Conservation (phyloP, 2,113 vertebrate genomes). For the Corythornis madagascariensis region DNA sequence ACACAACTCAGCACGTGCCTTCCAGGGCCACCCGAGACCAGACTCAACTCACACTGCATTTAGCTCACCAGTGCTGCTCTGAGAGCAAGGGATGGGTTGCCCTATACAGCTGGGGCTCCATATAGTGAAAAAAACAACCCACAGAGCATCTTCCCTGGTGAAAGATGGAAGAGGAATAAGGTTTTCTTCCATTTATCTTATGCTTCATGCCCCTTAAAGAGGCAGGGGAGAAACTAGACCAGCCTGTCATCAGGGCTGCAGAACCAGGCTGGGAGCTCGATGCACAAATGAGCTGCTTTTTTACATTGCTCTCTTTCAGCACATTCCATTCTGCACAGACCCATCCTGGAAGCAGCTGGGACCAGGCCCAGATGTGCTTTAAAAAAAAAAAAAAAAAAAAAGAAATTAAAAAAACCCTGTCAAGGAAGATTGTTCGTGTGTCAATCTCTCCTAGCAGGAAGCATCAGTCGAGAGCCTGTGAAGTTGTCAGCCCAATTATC, state of each 20-base stretch:
- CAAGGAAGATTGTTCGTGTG: constrained; percentile 28
- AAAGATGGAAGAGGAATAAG: not conserved
- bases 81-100: fast-evolving
- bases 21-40: not conserved
- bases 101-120: not conserved
- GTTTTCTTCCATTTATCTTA: not conserved
- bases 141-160: not conserved
- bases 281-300: constrained; percentile 44
- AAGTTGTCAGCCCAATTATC: constrained; percentile 66
- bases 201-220: not conserved
- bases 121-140: not conserved
- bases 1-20: fast-evolving
- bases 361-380: constrained; percentile 59
- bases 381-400: not conserved
- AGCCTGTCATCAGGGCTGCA: not conserved
- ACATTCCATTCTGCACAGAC: constrained; percentile 25
- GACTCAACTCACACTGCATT: fast-evolving
- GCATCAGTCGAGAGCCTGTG: constrained; percentile 51
- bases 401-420: not conserved
- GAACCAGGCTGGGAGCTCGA: not conserved
- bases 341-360: constrained; percentile 57
- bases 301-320: constrained; percentile 30
- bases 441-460: constrained; percentile 62
- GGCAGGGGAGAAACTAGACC: constrained; percentile 18
- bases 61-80: fast-evolving